Evolutionary conservation across 2,797 vertebrate species (phyloP), one percentile per base, ranked within the genome.

Genomic region (Poecilia gillii): DNA sequence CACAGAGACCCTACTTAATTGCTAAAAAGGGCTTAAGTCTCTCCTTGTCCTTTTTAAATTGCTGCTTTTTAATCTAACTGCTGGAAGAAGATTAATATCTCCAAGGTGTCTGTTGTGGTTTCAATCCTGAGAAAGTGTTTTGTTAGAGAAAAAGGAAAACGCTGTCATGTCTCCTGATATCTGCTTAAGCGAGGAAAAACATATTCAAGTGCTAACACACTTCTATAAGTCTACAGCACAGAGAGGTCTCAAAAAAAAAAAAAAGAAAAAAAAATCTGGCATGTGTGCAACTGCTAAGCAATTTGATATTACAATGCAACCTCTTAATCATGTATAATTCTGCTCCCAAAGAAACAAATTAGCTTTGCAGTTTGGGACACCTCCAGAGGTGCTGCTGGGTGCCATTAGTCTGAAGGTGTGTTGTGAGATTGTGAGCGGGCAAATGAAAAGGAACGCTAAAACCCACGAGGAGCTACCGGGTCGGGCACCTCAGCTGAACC

Each of bases 21-120:
- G 23, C 33, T 71, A 73, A 55, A 25, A 33, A 62, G 5, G 13
- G n/a, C 57, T 76, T 70, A 6, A 59, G 73, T 80, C 11, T 75
- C 75, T 41, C 31, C 45, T 68, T 74, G 45, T 55, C 5, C 3
- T 78, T 83, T 74, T 72, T 71, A 83, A 90, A 71, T 46, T 81
- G 75, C 82, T 84, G 81, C 81, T 85, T 88, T 88, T 87, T 47
- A 84, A 85, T 71, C 55, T 78, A 85, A 33, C 86, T 88, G 76
- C 82, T 87, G 51, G 64, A 84, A 89, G 85, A 85, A 89, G 89
- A 91, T 91, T 86, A 85, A 90, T 90, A 91, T 88, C 87, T 81
- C 75, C 85, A 16, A 88, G 91, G 87, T 88, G 88, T 91, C 88
- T 93, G 92, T 89, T 89, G 89, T 92, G 88, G 81, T 88, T 92